Evolutionary conservation across 2,113 vertebrate genomes (phyloP).

Genomic region (Antidorcas marsupialis): DNA sequence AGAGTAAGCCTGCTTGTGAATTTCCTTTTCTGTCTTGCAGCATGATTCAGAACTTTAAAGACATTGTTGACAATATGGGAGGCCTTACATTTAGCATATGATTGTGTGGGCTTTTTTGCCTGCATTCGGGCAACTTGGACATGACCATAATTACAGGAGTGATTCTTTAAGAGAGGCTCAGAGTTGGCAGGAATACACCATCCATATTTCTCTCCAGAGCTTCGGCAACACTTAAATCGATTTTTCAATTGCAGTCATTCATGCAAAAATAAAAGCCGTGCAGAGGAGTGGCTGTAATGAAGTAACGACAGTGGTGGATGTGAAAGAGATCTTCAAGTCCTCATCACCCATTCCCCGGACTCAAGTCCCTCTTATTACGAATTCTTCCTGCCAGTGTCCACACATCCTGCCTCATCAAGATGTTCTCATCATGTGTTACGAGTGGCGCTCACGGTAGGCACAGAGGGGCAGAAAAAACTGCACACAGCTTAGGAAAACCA

Average conservation of each 20-base stretch:
- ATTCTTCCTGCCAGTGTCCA: constrained; percentile 88
- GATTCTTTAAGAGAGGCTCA: constrained; percentile 11
- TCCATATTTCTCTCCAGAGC: not conserved
- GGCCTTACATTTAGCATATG: not conserved
- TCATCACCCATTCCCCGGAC: constrained; percentile 78
- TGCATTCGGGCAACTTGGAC: not conserved
- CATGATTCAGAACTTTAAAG: not conserved
- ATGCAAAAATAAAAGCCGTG: constrained; percentile 84
- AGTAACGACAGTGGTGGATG: constrained; percentile 84
- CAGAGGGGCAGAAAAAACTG: not conserved
- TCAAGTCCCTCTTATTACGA: constrained; percentile 85
- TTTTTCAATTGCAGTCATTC: constrained; percentile 82
- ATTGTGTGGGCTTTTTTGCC: constrained; percentile 26
- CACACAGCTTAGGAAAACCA: not conserved
- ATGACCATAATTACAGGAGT: constrained; percentile 57
- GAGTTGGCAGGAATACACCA: not conserved
- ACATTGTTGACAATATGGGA: not conserved
- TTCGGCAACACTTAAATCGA: not conserved
- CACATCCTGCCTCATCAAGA: constrained; percentile 85
- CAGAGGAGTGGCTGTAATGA: constrained; percentile 85
- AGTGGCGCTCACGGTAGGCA: constrained; percentile 83
- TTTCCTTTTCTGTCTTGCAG: not conserved
- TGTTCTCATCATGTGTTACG: constrained; percentile 88
- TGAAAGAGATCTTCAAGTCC: constrained; percentile 86
- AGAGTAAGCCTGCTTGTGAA: not conserved